phyloP scores from a whole-genome alignment of 2,113 vertebrate genomes.

The Jaculus jaculus region DNA sequence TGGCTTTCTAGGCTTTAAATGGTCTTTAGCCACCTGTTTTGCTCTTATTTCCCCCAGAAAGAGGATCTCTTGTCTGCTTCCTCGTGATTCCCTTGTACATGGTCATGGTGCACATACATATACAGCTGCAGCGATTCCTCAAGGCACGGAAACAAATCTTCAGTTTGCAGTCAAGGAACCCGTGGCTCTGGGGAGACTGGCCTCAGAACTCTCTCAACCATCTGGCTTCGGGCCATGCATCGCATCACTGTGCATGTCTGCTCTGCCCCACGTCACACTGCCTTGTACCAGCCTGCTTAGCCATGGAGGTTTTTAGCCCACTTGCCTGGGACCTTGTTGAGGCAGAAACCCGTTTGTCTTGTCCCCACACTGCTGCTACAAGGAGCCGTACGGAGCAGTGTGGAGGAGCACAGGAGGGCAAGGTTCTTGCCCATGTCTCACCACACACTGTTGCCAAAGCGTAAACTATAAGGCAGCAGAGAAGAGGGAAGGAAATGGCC shows the following conservation, averaged over 20 bases:
- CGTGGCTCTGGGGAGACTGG: background rate
- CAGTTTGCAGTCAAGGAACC: background rate
- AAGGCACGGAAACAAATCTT: background rate
- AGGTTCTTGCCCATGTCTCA: background rate
- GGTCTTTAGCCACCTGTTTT: background rate
- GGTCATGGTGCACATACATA: background rate
- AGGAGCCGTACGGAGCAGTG: background rate
- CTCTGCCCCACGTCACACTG: rapidly evolving
- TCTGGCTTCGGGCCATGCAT: rapidly evolving
- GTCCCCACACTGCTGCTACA: background rate
- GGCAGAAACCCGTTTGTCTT: background rate
- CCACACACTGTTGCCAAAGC: background rate
- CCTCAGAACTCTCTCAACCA: background rate
- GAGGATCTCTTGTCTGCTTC: background rate
- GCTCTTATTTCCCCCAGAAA: background rate
- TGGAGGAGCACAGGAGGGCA: background rate
- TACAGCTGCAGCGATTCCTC: background rate
- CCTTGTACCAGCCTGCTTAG: background rate
- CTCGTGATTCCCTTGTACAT: background rate
- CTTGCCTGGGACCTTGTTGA: background rate
- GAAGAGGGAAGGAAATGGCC: slow-evolving; percentile 1
- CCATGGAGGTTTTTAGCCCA: background rate
- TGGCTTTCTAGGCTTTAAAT: slow-evolving; percentile 7
- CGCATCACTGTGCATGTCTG: rapidly evolving
- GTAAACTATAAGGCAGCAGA: slow-evolving; percentile 10